Base-by-base conservation (phyloP, 2,797 vertebrate species). In the Pantherophis vulpinus region DNA sequence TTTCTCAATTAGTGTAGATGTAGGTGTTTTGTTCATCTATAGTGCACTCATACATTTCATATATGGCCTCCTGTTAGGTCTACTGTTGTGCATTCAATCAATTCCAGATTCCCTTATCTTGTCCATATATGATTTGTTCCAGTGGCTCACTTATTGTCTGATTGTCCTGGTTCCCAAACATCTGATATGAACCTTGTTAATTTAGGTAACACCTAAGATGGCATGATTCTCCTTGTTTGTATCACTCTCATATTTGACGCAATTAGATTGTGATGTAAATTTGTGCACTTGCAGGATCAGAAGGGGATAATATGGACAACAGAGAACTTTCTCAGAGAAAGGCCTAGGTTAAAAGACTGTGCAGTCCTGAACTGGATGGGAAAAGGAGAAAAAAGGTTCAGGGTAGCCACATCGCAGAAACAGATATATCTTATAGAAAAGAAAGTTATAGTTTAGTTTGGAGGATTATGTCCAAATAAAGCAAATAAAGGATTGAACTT, bases 301-400 rank as follows among this genome's bases (percentile, higher is more conserved):
- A 74, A 16, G 6, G 2, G 7, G 2, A 74, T 74, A 37, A 32
- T 70, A 32, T 70, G 32, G 66, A 2, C n/a, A 70, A 37, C 32
- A 70, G 1, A 37, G 14, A 37, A 6, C 16, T 37, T 74, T 37
- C 66, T 37, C 7, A 74, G 1, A 37, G 27, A 66, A 66, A 5
- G 61, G 10, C 1, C 27, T 12, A 63, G 60, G 27, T 66, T 66
- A 66, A 63, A 63, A 63, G 61, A 29, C 11, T 63, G 14, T 37
- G 70, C 29, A 66, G 12, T 66, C 12, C n/a, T 74, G n/a, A 74
- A 32, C n/a, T 74, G 6, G 14, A 37, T 74, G 70, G 70, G 2
- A 3, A 37, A 74, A 37, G 0, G 2, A 6, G 0, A 3, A 8
- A 20, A 37, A 37, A 9, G 7, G 1, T 18, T 74, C 16, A 9